Conservation (phyloP, 2,113 vertebrate genomes). For the Brevimyrus niger region DNA sequence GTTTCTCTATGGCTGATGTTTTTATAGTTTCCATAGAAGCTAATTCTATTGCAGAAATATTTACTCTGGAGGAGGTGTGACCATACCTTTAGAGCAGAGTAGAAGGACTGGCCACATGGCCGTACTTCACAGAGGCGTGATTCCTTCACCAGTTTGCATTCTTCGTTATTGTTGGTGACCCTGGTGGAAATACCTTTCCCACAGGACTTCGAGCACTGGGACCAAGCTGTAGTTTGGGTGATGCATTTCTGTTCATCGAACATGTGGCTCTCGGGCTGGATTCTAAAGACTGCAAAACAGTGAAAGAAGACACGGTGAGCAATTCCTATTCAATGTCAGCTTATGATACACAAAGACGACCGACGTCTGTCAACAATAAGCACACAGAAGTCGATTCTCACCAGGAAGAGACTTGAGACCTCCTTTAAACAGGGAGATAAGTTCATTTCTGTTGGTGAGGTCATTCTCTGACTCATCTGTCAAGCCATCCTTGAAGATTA, state of each 20-base stretch:
- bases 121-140: slow-evolving; percentile 90
- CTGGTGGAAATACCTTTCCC: slow-evolving; percentile 91
- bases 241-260: slow-evolving; percentile 86
- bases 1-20: not conserved
- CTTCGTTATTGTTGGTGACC: slow-evolving; percentile 87
- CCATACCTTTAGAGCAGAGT: slow-evolving; percentile 85
- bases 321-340: not conserved
- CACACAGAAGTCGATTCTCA: slow-evolving; percentile 53
- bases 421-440: slow-evolving; percentile 76
- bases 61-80: not conserved
- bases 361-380: not conserved
- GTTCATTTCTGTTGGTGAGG: slow-evolving; percentile 84
- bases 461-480: slow-evolving; percentile 73
- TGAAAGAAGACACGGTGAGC: not conserved
- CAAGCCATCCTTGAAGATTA: slow-evolving; percentile 62
- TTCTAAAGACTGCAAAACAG: slow-evolving; percentile 51
- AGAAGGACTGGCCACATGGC: slow-evolving; percentile 78
- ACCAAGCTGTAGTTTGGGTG: slow-evolving; percentile 93
- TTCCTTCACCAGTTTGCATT: slow-evolving; percentile 90
- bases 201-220: slow-evolving; percentile 92
- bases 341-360: not conserved
- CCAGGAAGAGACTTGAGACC: slow-evolving; percentile 81
- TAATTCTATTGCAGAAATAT: not conserved
- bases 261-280: slow-evolving; percentile 61
- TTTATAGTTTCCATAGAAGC: not conserved